Base-by-base conservation (phyloP, 2,113 vertebrate species). In the Anthoscopus minutus region DNA sequence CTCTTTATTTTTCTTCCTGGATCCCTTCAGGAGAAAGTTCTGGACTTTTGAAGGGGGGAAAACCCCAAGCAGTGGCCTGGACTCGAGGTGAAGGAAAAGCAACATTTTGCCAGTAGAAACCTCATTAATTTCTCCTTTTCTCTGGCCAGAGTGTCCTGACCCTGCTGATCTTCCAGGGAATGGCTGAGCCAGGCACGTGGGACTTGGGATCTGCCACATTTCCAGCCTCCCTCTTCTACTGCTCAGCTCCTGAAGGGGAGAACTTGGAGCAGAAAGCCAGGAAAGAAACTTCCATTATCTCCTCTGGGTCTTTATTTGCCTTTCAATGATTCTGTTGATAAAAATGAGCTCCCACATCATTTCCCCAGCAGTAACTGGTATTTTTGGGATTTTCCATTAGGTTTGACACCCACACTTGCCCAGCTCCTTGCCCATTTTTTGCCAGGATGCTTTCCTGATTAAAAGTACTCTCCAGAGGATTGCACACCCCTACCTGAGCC, bases 321-420 rank as follows among this genome's bases (percentile, higher is more conserved):
- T 81, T 79, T 22, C 1, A 1, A 3, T 3, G 4, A 4, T 57
- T 70, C 18, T 66, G 27, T 37, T n/a, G 37, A 51, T 17, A 58
- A 89, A 84, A 74, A 47, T 3, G 33, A 31, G 13, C 30, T 70
- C 28, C 28, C 4, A 1, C 1, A 0, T 45, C 40, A 22, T 27
- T 33, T n/a, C 11, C 23, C 17, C 23, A 4, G 0, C 13, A 28
- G 1, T 20, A 53, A 13, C 6, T 30, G 42, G 8, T 15, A 12
- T 23, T 15, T 27, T 17, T 2, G 48, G 47, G 13, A 15, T 56
- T 80, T 64, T 58, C 53, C 6, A 1, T 38, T 14, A 14, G 8
- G 7, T 56, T 38, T 54, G 65, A 20, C 25, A 56, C 2, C 35
- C 15, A 11, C 7, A 24, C 19, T 72, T 48, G 38, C 24, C 23